Conservation (phyloP, 2,113 vertebrate genomes). For the Channa argus region DNA sequence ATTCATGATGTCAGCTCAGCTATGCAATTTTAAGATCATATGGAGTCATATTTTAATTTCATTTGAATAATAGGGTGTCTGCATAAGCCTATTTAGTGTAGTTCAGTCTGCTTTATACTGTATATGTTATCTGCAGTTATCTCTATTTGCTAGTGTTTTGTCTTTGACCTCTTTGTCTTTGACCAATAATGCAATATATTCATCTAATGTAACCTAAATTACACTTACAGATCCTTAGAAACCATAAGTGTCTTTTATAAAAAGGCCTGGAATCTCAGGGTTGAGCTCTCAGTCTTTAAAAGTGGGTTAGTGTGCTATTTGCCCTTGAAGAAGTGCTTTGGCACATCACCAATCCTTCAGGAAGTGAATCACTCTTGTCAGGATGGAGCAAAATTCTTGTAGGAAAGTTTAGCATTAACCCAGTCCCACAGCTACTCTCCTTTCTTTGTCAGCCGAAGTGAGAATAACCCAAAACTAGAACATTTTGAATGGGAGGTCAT, state of each 20-base stretch:
- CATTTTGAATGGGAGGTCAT: constrained; percentile 48
- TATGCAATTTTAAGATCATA: constrained; percentile 1
- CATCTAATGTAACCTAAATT: constrained; percentile 20
- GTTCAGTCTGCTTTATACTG: background rate
- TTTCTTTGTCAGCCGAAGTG: constrained; percentile 47
- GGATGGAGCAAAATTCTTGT: constrained; percentile 55
- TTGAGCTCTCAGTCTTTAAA: constrained; percentile 60
- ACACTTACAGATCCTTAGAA: constrained; percentile 41
- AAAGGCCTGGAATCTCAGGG: constrained; percentile 49
- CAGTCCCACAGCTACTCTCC: constrained; percentile 63
- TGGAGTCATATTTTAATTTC: background rate
- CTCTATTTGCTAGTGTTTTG: background rate
- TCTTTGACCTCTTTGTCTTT: background rate
- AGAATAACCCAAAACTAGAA: constrained; percentile 53
- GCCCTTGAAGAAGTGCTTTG: constrained; percentile 73
- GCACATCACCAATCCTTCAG: constrained; percentile 69
- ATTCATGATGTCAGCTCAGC: constrained; percentile 7
- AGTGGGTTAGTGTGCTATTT: constrained; percentile 70
- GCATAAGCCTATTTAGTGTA: background rate
- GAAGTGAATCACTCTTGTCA: constrained; percentile 70
- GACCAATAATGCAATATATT: background rate
- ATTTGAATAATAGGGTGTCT: too few relatives aligned
- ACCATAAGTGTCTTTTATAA: constrained; percentile 48
- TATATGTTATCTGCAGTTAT: background rate
- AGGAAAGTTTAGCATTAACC: constrained; percentile 64